Percentiles rank a stretch among this genome's conserved stretches.
Conservation (phyloP, 2,888 invertebrate genomes). For the Polydesmus complanatus region DNA sequence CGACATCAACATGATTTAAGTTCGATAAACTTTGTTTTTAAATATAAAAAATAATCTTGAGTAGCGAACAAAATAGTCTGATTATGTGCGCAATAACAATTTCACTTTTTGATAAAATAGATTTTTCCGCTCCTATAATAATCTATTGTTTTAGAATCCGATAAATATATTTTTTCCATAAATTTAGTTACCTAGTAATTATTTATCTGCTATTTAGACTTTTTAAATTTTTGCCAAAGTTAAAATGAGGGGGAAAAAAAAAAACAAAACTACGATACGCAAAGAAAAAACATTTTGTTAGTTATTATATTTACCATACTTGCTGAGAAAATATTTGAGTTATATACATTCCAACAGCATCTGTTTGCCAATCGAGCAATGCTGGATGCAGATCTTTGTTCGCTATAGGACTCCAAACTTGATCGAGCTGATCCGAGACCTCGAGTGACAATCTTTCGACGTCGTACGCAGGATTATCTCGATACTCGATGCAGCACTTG, state of each 20-base stretch:
- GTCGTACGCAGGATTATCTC: background rate
- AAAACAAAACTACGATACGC: background rate
- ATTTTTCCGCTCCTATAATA: background rate
- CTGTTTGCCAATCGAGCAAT: slow-evolving; percentile 8
- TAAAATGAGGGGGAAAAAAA: background rate
- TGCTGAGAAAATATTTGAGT: slow-evolving; percentile 13
- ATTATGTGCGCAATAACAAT: background rate
- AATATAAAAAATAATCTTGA: background rate
- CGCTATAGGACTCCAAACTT: slow-evolving; percentile 42
- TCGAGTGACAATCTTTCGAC: background rate
- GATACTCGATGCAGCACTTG: slow-evolving; percentile 31
- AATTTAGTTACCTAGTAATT: no score
- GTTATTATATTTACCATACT: background rate
- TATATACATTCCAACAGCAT: slow-evolving; percentile 16
- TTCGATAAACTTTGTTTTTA: background rate
- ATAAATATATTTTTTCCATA: no score
- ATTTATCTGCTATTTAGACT: no score
- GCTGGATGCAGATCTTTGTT: slow-evolving; percentile 37
- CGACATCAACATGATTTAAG: background rate
- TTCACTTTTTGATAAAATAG: background rate
- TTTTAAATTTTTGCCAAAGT: no score
- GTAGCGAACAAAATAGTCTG: background rate
- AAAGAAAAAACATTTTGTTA: background rate
- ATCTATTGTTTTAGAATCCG: no score
- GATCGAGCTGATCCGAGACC: slow-evolving; percentile 41